A percentile compares a stretch with the other conserved stretches of the same genome.
Conservation (phyloP, 2,888 invertebrate genomes). For the Glaucopsyche alexis region DNA sequence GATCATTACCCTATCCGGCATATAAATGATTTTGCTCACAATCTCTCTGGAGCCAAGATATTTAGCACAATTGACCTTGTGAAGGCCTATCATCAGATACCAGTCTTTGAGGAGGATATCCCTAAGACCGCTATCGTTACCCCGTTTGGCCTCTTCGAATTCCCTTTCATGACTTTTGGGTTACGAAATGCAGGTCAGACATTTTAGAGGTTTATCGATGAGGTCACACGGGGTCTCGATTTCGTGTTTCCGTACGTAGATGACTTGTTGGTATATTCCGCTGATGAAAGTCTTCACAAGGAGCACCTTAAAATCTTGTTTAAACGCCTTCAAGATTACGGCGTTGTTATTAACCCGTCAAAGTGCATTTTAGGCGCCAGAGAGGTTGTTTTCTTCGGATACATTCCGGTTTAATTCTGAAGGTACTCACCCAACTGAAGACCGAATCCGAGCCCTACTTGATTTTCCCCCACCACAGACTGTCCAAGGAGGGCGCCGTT, state of each 20-base stretch:
- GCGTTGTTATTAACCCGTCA: conserved; percentile 28
- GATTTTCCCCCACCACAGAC: conserved; percentile 22
- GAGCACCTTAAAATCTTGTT: conserved; percentile 25
- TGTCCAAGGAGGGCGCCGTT: conserved; percentile 30
- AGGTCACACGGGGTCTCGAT: no score
- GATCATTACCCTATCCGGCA: no score
- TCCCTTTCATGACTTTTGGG: neutral
- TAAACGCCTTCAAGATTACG: conserved; percentile 26
- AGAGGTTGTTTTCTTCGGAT: conserved; percentile 18
- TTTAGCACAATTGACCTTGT: no score
- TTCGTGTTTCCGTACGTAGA: conserved; percentile 31
- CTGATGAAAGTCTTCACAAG: conserved; percentile 2
- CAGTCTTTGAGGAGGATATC: no score
- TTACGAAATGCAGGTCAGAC: neutral
- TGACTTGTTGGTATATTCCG: conserved; percentile 27
- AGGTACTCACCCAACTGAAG: neutral
- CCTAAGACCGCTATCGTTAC: no score
- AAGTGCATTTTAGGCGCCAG: conserved; percentile 29
- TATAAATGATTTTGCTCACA: no score
- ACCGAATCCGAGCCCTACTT: neutral
- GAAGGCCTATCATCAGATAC: no score
- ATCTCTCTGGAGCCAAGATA: no score
- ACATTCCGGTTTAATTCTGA: neutral
- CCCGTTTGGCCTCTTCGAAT: no score
- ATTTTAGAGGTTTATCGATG: neutral